Evolutionary conservation across 2,113 vertebrate species (phyloP).

Genomic region (Ramphastos sulfuratus): DNA sequence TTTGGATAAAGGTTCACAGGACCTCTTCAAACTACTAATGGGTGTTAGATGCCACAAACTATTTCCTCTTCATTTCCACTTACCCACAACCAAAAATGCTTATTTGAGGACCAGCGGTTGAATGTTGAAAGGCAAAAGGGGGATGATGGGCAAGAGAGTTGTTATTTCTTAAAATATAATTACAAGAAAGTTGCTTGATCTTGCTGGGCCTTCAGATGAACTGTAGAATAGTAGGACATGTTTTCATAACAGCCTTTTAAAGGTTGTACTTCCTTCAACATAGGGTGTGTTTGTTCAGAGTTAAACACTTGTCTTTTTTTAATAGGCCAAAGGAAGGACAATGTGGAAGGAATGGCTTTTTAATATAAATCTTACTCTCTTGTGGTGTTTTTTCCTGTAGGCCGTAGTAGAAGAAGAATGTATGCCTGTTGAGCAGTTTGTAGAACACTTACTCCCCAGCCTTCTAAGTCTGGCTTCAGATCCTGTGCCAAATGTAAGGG

Average conservation of each 20-base stretch:
- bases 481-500: conserved; percentile 86
- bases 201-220: not conserved
- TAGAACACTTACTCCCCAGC: conserved; percentile 84
- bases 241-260: not conserved
- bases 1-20: not conserved
- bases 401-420: conserved; percentile 85
- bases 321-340: not conserved
- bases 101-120: not conserved
- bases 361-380: not conserved
- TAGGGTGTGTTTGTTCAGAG: not conserved
- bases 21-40: not conserved
- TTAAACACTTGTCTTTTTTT: not conserved
- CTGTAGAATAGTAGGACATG: not conserved
- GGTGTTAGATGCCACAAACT: not conserved
- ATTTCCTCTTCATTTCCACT: not conserved
- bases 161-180: not conserved
- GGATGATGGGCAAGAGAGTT: not conserved
- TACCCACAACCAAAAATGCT: not conserved
- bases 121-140: not conserved
- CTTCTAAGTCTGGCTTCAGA: conserved; percentile 86
- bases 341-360: not conserved
- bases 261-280: not conserved
- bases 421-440: conserved; percentile 86
- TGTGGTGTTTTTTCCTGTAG: conserved; percentile 42
- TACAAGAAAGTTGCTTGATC: not conserved